These are phyloP conservation scores for Diploptera punctata DNA, from an alignment of 2,888 invertebrate species.

Conservation along the genomic window DNA sequence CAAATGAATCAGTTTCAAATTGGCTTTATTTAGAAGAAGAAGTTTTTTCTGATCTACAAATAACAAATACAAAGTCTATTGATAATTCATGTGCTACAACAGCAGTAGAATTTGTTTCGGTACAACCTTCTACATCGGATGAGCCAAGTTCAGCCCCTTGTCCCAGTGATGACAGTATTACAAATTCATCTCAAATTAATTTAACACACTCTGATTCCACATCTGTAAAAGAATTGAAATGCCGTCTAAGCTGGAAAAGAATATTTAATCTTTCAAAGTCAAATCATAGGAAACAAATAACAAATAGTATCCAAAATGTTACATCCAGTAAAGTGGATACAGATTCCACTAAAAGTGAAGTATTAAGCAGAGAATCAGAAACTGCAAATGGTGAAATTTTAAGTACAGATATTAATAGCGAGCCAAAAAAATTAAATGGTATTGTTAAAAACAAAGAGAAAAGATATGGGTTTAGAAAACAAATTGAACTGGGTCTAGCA, in stretches of 20 bases:
- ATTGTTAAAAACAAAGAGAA: too few relatives aligned
- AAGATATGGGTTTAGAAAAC: not conserved
- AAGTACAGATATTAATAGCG: not conserved
- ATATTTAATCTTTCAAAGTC: conserved; percentile 39
- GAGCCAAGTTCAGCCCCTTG: not conserved
- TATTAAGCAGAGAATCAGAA: too few relatives aligned
- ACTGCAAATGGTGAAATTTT: too few relatives aligned
- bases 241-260: conserved; percentile 40
- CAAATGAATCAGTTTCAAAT: conserved; percentile 36
- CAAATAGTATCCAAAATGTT: not conserved
- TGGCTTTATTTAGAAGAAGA: conserved; percentile 42
- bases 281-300: not conserved
- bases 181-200: too few relatives aligned
- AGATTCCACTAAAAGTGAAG: too few relatives aligned
- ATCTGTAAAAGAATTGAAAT: conserved; percentile 25
- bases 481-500: conserved; percentile 32
- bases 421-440: conserved; percentile 10
- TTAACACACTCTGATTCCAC: not conserved
- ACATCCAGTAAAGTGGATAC: too few relatives aligned
- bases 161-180: not conserved
- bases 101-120: too few relatives aligned
- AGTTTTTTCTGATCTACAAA: conserved; percentile 34
- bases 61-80: not conserved
- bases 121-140: not conserved
- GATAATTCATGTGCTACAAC: not conserved